phyloP scores from a whole-genome alignment of 2,797 vertebrate genomes.

The Trachurus trachurus region DNA sequence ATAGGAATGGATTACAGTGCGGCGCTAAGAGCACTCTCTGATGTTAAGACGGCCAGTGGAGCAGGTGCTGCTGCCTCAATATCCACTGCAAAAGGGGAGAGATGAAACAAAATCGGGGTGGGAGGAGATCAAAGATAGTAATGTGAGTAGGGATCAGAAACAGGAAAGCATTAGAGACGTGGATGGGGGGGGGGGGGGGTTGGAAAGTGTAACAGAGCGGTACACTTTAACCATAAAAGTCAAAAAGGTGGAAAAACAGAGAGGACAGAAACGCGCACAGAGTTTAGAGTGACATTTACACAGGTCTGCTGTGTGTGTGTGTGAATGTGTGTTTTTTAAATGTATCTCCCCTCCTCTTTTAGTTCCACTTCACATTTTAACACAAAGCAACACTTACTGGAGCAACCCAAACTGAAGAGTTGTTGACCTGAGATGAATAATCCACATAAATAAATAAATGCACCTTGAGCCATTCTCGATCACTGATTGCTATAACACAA shows the following conservation, averaged over 20 bases:
- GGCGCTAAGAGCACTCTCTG: background rate
- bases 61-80: constrained; percentile 2
- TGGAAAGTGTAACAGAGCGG: constrained; percentile 75
- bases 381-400: constrained; percentile 11
- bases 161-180: constrained; percentile 12
- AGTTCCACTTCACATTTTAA: background rate
- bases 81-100: background rate
- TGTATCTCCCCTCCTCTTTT: background rate
- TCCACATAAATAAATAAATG: constrained; percentile 48
- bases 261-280: constrained; percentile 30
- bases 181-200: constrained; percentile 9
- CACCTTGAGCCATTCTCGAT: constrained; percentile 37
- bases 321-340: background rate
- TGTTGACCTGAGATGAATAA: constrained; percentile 63
- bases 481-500: constrained; percentile 60
- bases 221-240: constrained; percentile 80
- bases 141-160: constrained; percentile 3
- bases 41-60: background rate
- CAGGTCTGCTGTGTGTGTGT: no score
- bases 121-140: constrained; percentile 16
- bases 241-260: constrained; percentile 70
- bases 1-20: background rate
- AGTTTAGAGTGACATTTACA: constrained; percentile 24
- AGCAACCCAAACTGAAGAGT: constrained; percentile 15
- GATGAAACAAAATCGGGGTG: background rate